Evolutionary conservation across 1,140 invertebrate species (phyloP).

Genomic region (Panulirus ornatus): DNA sequence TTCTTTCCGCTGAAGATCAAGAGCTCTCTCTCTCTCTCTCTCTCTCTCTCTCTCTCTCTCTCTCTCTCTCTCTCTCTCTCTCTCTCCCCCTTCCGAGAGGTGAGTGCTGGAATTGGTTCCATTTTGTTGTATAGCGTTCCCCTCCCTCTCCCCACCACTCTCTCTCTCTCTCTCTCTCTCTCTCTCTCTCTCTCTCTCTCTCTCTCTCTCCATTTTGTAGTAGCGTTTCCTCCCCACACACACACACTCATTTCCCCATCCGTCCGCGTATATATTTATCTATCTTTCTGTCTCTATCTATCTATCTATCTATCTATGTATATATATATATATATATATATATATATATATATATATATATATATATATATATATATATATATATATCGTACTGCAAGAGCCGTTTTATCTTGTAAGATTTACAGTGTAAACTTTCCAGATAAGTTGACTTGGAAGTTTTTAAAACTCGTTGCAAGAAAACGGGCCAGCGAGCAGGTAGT

Average conservation of each 20-base stretch:
- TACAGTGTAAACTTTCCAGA: conserved; percentile 20
- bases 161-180: neutral
- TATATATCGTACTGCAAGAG: too few relatives aligned
- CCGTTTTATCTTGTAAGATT: conserved; percentile 26
- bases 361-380: neutral
- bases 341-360: neutral
- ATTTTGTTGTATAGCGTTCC: neutral
- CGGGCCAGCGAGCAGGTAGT: neutral
- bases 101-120: neutral
- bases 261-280: conserved; percentile 26
- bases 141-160: neutral
- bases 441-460: conserved; percentile 36
- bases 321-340: neutral
- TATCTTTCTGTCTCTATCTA: conserved; percentile 42
- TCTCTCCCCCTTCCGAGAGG: neutral
- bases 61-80: conserved; percentile 30
- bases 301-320: neutral
- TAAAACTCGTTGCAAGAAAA: too few relatives aligned
- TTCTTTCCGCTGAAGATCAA: conserved; percentile 68
- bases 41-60: neutral
- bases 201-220: conserved; percentile 46
- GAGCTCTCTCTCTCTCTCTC: conserved; percentile 15
- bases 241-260: too few relatives aligned
- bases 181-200: conserved; percentile 42
- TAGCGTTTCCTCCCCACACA: too few relatives aligned